Conservation (phyloP, 2,797 vertebrate species). For the Oryzias sinensis region DNA sequence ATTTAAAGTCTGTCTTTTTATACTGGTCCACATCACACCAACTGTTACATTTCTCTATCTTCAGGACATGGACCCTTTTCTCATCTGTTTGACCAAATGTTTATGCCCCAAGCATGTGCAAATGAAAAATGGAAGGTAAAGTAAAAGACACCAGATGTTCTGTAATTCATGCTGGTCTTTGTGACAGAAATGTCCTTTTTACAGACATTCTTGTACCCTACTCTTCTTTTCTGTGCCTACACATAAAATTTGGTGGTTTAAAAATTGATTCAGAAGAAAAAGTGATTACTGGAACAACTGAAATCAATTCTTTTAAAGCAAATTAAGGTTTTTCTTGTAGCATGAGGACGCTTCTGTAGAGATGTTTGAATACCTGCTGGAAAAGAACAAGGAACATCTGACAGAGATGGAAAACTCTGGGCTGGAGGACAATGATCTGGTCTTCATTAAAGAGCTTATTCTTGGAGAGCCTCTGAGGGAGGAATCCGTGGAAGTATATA, state of each 20-base stretch:
- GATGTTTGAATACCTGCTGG: slow-evolving; percentile 93
- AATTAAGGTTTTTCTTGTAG: slow-evolving; percentile 61
- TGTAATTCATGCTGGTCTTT: no score
- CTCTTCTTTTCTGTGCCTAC: not conserved
- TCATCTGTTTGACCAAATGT: slow-evolving; percentile 87
- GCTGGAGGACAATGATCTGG: slow-evolving; percentile 83
- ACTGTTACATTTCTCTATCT: slow-evolving; percentile 35
- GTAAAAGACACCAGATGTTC: not conserved
- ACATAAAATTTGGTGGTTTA: not conserved
- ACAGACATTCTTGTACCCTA: not conserved
- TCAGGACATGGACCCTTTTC: slow-evolving; percentile 92
- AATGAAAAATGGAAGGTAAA: slow-evolving; percentile 80
- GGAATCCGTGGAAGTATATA: no score
- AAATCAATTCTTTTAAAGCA: not conserved
- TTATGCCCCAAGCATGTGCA: slow-evolving; percentile 77
- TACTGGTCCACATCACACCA: not conserved
- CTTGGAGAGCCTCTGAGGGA: slow-evolving; percentile 68
- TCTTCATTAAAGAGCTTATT: slow-evolving; percentile 93
- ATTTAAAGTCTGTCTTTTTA: not conserved
- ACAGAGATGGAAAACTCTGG: slow-evolving; percentile 78
- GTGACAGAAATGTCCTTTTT: no score
- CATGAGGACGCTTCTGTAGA: slow-evolving; percentile 85
- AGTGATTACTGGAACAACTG: no score
- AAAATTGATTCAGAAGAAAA: no score
- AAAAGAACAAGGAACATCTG: slow-evolving; percentile 73